Percentiles rank a stretch among this genome's conserved stretches.
phyloP scores from a whole-genome alignment of 2,113 vertebrate genomes.

The Numida meleagris region DNA sequence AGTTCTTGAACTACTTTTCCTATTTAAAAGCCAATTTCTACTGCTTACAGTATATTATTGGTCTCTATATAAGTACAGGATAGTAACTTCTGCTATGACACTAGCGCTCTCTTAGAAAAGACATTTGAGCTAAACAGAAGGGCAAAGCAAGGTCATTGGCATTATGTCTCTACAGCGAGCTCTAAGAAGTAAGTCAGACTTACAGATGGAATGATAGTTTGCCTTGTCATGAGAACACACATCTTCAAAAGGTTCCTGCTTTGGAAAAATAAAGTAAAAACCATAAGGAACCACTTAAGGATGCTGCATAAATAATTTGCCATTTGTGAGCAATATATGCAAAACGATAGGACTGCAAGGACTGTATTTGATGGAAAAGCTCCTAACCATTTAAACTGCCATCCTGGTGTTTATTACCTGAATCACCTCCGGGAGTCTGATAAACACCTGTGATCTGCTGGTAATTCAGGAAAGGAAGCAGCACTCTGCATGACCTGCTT shows the following conservation, averaged over 20 bases:
- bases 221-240: constrained; percentile 51
- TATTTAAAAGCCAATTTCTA: neutral
- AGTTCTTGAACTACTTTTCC: neutral
- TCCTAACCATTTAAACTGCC: constrained; percentile 75
- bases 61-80: neutral
- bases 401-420: constrained; percentile 72
- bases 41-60: neutral
- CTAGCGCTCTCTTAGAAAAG: neutral
- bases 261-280: constrained; percentile 71
- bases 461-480: constrained; percentile 74
- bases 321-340: constrained; percentile 75
- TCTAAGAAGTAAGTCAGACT: constrained; percentile 35
- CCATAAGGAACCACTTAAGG: constrained; percentile 72
- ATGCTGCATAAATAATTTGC: constrained; percentile 72
- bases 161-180: neutral
- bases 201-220: constrained; percentile 37
- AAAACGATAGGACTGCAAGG: constrained; percentile 72
- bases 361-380: constrained; percentile 69
- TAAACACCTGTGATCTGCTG: constrained; percentile 79
- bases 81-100: neutral
- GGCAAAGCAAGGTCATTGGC: constrained; percentile 27
- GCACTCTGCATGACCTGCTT: constrained; percentile 48
- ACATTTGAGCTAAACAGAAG: constrained; percentile 16
- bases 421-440: constrained; percentile 72
- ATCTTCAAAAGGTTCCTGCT: constrained; percentile 70